phyloP scores from a whole-genome alignment of 2,797 vertebrate genomes.

The Podarcis siculus region DNA sequence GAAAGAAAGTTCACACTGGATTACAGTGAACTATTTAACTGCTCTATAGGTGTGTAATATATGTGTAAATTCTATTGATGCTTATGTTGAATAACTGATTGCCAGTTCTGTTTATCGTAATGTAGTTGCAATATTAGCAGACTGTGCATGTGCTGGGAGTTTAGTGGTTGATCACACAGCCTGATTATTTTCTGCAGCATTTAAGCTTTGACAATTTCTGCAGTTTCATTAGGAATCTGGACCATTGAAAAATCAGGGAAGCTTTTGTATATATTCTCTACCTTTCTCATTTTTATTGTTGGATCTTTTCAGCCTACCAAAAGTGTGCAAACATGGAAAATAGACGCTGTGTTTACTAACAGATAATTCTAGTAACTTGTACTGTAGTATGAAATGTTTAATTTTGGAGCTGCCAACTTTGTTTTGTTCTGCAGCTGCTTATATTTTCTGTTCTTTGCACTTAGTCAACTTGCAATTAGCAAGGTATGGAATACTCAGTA shows the following conservation, averaged over 20 bases:
- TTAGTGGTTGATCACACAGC: background rate
- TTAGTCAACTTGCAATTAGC: constrained; percentile 33
- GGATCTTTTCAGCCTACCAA: background rate
- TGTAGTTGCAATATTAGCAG: background rate
- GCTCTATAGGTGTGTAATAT: constrained; percentile 45
- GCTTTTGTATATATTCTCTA: background rate
- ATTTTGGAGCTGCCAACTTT: constrained; percentile 35
- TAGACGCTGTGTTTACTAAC: background rate
- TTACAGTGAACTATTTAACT: constrained; percentile 40
- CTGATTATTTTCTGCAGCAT: background rate
- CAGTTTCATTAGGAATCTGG: background rate
- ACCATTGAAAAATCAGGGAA: background rate
- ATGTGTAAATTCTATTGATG: constrained; percentile 41
- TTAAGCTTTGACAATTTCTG: background rate
- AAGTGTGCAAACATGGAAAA: background rate
- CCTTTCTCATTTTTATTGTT: background rate
- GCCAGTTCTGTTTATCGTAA: background rate
- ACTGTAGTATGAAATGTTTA: constrained; percentile 28
- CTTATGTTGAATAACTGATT: constrained; percentile 38
- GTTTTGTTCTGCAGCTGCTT: constrained; percentile 32
- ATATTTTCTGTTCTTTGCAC: constrained; percentile 45
- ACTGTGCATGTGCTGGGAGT: background rate
- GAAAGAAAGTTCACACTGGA: constrained; percentile 51
- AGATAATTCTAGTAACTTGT: background rate
- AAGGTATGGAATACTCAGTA: constrained; percentile 13